Conservation (phyloP, 1,140 invertebrate genomes). For the Drosophila teissieri region DNA sequence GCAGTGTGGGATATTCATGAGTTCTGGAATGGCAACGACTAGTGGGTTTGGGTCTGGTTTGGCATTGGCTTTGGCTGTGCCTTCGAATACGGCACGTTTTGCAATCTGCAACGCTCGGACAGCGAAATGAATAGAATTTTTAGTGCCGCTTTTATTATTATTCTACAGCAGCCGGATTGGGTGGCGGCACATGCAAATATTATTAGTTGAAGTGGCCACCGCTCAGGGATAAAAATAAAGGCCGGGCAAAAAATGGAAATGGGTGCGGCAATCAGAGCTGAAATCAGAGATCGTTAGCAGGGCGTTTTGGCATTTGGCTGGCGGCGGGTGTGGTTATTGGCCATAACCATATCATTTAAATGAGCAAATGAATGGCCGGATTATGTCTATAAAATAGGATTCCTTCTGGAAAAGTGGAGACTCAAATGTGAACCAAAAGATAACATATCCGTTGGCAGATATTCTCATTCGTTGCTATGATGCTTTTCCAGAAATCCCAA, state of each 20-base stretch:
- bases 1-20: constrained; percentile 57
- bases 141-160: constrained; percentile 78
- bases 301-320: constrained; percentile 47
- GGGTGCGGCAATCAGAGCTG: constrained; percentile 63
- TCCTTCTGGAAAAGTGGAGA: neutral
- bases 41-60: constrained; percentile 28
- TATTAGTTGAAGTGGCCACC: constrained; percentile 67
- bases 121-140: constrained; percentile 82
- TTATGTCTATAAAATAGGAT: constrained; percentile 52
- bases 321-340: constrained; percentile 32
- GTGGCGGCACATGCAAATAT: constrained; percentile 66
- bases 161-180: constrained; percentile 34
- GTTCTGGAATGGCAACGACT: constrained; percentile 37
- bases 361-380: constrained; percentile 51
- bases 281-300: constrained; percentile 74
- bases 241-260: constrained; percentile 29
- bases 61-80: constrained; percentile 18
- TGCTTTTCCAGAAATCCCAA: constrained; percentile 89
- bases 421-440: constrained; percentile 15
- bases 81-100: constrained; percentile 59
- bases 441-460: constrained; percentile 14
- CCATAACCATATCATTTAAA: constrained; percentile 52
- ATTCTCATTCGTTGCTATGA: neutral
- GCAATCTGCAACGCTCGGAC: constrained; percentile 79
- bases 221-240: constrained; percentile 27